Base-by-base conservation (phyloP, 2,888 invertebrate genomes). In the Caenorhabditis wallacei region DNA sequence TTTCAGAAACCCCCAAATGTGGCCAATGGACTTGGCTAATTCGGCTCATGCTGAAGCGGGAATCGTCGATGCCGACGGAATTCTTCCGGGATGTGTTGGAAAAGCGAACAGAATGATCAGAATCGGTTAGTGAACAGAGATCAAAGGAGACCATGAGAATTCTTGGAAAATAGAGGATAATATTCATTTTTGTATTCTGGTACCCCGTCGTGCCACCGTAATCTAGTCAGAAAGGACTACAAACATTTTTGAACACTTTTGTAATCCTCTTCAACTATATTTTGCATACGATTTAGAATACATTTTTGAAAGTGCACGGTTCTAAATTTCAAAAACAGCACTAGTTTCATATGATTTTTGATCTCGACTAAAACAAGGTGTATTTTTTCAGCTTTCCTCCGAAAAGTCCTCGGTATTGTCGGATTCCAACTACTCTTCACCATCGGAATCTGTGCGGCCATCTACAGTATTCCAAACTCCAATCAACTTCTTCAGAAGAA, bases 331-430 rank as follows among this genome's bases (percentile, higher is more conserved):
- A n/a, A n/a, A n/a, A n/a, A n/a, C n/a, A n/a, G n/a, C n/a, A n/a
- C n/a, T n/a, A 30, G 8, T 18, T 18, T 18, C 46, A 48, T 18
- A 18, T 7, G 7, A 4, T 48, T 4, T 18, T 48, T 48, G 46
- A 48, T 18, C 18, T 16, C 43, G 13, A 43, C n/a, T n/a, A 43
- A 43, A 13, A 43, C 13, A 5, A 18, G 13, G 8, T 18, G 3
- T 18, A 18, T 7, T 22, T 64, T 91, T 90, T 16, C 90, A 94
- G 94, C 94, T 0, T 96, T 96, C 90, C 94, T 96, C 74, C 94
- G 96, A 30, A 96, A 96, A 92, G 96, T 96, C 0, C 96, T 96
- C 92, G 95, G 95, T 0, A 94, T 96, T 51, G 94, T 96, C 37
- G 94, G 94, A 7, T 93, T 95, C 63, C 96, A 96, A 92, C 93